Evolutionary conservation across 2,888 invertebrate genomes (phyloP).

Genomic region (Amitus sp.): DNA sequence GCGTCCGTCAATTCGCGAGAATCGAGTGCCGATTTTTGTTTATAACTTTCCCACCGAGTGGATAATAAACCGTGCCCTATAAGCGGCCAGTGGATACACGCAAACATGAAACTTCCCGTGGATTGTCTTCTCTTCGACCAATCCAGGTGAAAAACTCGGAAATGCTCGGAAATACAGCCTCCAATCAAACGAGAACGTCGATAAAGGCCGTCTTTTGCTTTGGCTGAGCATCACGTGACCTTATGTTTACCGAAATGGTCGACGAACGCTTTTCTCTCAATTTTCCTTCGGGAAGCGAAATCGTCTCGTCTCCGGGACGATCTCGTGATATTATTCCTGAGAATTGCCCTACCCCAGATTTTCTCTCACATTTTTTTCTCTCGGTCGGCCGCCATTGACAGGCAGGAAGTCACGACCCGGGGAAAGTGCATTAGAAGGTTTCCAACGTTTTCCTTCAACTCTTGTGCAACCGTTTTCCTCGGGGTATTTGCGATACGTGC

Average conservation of each 20-base stretch:
- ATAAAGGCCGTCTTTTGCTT: constrained; percentile 53
- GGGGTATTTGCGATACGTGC: neutral
- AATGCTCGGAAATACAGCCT: constrained; percentile 15
- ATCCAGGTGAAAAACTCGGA: constrained; percentile 56
- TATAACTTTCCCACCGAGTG: neutral
- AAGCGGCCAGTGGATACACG: constrained; percentile 21
- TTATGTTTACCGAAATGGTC: constrained; percentile 65
- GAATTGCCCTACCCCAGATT: neutral
- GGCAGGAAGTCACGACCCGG: constrained; percentile 4
- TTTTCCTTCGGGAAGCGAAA: neutral
- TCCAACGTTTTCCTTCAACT: neutral
- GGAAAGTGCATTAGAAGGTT: constrained; percentile 2
- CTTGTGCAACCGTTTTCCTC: constrained; percentile 3
- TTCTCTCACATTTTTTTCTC: neutral
- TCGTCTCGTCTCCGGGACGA: neutral
- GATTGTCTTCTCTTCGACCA: constrained; percentile 46
- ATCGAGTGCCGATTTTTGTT: neutral
- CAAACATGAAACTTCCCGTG: constrained; percentile 46
- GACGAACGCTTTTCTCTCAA: constrained; percentile 39
- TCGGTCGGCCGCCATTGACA: neutral
- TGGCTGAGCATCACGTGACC: constrained; percentile 60
- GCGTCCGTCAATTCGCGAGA: neutral
- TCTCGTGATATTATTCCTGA: neutral
- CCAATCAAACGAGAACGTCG: constrained; percentile 42
- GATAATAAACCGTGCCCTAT: neutral